Evolutionary conservation across 2,797 vertebrate genomes (phyloP).

Genomic region (Vespertilio murinus): DNA sequence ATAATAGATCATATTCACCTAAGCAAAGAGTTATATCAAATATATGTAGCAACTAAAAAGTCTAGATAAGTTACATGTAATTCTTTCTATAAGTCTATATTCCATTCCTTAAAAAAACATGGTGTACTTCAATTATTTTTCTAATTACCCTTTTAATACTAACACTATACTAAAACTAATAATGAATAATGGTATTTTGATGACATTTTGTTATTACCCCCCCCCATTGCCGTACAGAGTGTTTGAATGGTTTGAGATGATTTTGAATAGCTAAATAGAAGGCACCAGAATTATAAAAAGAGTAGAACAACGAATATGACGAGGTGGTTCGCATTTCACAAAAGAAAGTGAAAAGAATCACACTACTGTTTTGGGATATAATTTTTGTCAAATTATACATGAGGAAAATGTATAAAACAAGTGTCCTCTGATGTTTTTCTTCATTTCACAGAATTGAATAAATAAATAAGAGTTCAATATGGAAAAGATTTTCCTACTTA

Average conservation of each 20-base stretch:
- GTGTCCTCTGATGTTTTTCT: not conserved
- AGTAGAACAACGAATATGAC: not conserved
- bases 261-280: not conserved
- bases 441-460: not conserved
- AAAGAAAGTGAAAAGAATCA: not conserved
- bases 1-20: not conserved
- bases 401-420: not conserved
- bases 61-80: not conserved
- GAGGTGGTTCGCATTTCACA: not conserved
- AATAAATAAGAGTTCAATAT: not conserved
- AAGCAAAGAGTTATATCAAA: not conserved
- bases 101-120: not conserved
- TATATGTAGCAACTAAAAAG: not conserved
- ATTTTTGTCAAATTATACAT: not conserved
- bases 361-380: not conserved
- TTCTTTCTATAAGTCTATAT: not conserved
- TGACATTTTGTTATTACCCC: not conserved
- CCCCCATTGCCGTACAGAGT: not conserved
- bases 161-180: not conserved
- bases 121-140: not conserved
- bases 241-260: not conserved
- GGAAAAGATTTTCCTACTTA: not conserved
- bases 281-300: not conserved
- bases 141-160: not conserved
- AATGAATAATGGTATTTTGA: not conserved